Base-by-base conservation (phyloP, 2,113 vertebrate genomes). In the Arizona elegans region DNA sequence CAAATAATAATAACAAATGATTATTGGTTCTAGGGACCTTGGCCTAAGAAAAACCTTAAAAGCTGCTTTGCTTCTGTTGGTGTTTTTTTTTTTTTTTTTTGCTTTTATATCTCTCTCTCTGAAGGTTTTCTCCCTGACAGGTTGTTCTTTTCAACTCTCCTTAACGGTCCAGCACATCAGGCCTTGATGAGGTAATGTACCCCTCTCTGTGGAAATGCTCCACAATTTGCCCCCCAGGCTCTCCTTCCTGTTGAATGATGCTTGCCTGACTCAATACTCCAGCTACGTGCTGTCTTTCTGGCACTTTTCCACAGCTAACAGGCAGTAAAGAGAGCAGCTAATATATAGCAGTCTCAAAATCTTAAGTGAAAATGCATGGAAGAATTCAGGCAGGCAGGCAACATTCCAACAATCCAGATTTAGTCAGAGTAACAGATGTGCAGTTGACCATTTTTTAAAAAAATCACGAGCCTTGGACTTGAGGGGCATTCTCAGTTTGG, bases 51-150 rank as follows among this genome's bases (percentile, higher is more conserved):
- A 33, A 70, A 70, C 29, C 33, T 81, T 81, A 43, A 81, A 43
- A 81, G 17, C 29, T 70, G 26, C 1, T 54, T 90, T 12, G 56
- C 17, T 26, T 0, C 75, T 8, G 88, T 70, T 90, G 0, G 29
- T 0, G 1, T 24, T 58, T 58, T 87, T 81, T 65, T 29, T 2
- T 38, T 38, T 1, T 43, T 43, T 43, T 43, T 1, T 5, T 89
- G 55, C 65, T 26, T 0, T 5, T 0, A 0, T 53, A 53, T 26
- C 0, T 8, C 0, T 0, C 8, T 43, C 81, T 47, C 38, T 0
- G 33, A 0, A 0, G 81, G n/a, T 29, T 53, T 38, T 38, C n/a
- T 85, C 50, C 65, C 15, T 58, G 26, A 38, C 11, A 54, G 50
- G 81, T 24, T 21, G 0, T 86, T 91, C 29, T 38, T 19, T 91